Conservation (phyloP, 2,113 vertebrate species). For the Thamnaconus septentrionalis region DNA sequence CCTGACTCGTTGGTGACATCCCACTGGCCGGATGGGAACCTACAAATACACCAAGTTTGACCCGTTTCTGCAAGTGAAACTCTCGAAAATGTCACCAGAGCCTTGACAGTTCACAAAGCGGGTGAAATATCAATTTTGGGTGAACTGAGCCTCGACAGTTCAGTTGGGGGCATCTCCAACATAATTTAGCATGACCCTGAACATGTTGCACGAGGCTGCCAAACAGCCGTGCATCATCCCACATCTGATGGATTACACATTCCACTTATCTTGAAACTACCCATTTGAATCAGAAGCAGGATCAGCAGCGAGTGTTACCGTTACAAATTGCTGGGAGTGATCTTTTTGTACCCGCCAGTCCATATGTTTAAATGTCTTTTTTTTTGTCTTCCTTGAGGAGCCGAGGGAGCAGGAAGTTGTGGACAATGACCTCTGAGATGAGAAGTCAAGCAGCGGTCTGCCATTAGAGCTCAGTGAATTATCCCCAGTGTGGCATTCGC, state of each 20-base stretch:
- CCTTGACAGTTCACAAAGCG: no score
- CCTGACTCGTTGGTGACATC: no score
- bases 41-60: no score
- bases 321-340: neutral
- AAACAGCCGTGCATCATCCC: slow-evolving; percentile 1
- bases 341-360: slow-evolving; percentile 1
- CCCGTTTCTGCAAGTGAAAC: no score
- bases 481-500: slow-evolving; percentile 5
- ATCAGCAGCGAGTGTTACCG: no score
- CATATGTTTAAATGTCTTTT: neutral
- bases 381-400: slow-evolving; percentile 14
- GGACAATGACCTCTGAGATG: slow-evolving; percentile 41
- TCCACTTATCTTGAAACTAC: neutral
- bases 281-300: slow-evolving; percentile 13
- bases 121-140: no score
- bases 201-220: neutral
- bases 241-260: slow-evolving; percentile 15
- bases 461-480: slow-evolving; percentile 37
- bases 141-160: no score
- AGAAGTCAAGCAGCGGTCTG: slow-evolving; percentile 37
- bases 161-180: neutral
- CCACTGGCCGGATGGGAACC: no score
- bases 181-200: neutral
- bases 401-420: slow-evolving; percentile 36
- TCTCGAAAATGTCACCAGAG: no score